A percentile compares a stretch with the other conserved stretches of the same genome.
These are phyloP conservation scores for Caenorhabditis sulstoni DNA, from an alignment of 2,888 invertebrate genomes.

Conservation along the genomic window DNA sequence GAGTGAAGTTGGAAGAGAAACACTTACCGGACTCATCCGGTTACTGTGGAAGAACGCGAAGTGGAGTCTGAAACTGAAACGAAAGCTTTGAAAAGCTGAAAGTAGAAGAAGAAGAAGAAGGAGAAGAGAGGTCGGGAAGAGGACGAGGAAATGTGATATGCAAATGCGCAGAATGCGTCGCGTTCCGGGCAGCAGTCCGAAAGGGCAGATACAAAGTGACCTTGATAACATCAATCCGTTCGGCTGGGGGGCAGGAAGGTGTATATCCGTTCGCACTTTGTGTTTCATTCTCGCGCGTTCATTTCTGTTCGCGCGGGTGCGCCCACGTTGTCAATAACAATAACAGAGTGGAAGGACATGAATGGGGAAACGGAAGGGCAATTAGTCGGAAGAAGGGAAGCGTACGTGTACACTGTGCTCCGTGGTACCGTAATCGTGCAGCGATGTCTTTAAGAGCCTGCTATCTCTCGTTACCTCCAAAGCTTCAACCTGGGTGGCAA, in stretches of 20 bases:
- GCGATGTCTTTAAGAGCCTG: no score
- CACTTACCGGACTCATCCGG: constrained; percentile 50
- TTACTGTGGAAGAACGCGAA: constrained; percentile 10
- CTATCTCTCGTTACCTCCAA: no score
- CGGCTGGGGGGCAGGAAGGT: not conserved
- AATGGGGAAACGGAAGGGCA: constrained; percentile 10
- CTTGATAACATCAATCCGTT: constrained; percentile 46
- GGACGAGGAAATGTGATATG: constrained; percentile 15
- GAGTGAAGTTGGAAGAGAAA: not conserved
- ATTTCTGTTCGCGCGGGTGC: no score
- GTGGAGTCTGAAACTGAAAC: constrained; percentile 4
- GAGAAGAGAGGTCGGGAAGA: not conserved
- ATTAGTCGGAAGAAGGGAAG: not conserved
- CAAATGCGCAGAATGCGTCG: constrained; percentile 39
- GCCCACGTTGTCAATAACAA: constrained; percentile 35
- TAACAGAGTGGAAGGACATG: no score
- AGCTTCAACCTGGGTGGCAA: no score
- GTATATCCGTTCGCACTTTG: no score
- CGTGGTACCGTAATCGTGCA: no score
- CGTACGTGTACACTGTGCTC: no score
- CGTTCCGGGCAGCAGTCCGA: not conserved
- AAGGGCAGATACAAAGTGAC: constrained; percentile 21
- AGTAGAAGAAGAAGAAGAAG: not conserved
- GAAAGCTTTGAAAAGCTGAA: not conserved
- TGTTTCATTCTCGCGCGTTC: constrained; percentile 36